Evolutionary conservation across 1,140 invertebrate species (phyloP).

Genomic region (Cydia amplana): DNA sequence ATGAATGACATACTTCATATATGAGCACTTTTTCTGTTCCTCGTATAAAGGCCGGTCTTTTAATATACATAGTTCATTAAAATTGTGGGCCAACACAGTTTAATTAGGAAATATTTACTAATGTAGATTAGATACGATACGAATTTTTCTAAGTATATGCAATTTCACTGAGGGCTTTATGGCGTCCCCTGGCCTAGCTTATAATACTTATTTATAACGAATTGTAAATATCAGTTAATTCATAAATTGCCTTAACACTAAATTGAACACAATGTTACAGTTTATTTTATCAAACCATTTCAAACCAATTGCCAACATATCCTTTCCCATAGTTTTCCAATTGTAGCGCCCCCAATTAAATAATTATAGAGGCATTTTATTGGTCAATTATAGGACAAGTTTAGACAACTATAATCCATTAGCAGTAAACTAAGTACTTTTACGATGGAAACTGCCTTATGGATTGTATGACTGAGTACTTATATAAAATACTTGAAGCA

Average conservation of each 20-base stretch:
- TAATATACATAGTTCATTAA: background rate
- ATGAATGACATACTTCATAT: slow-evolving; percentile 44
- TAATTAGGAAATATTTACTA: background rate
- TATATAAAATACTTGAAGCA: background rate
- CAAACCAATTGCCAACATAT: background rate
- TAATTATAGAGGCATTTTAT: slow-evolving; percentile 25
- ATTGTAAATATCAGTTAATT: too few species aligned
- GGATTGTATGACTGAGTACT: background rate
- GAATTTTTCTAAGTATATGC: too few species aligned
- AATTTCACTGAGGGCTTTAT: too few species aligned
- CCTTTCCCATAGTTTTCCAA: slow-evolving; percentile 27
- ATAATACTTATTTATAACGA: too few species aligned
- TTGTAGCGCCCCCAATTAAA: slow-evolving; percentile 17
- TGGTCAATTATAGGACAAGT: slow-evolving; percentile 12
- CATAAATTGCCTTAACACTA: too few species aligned
- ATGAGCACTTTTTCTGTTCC: slow-evolving; percentile 33
- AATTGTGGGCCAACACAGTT: background rate
- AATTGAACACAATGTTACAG: background rate
- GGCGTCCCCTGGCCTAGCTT: too few species aligned
- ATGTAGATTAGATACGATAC: too few species aligned
- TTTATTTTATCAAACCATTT: background rate
- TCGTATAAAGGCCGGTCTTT: too few species aligned
- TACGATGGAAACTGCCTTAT: slow-evolving; percentile 13
- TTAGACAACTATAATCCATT: background rate
- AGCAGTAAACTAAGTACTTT: slow-evolving; percentile 5